Base-by-base conservation (phyloP, 1,140 invertebrate genomes). In the Manduca sexta region DNA sequence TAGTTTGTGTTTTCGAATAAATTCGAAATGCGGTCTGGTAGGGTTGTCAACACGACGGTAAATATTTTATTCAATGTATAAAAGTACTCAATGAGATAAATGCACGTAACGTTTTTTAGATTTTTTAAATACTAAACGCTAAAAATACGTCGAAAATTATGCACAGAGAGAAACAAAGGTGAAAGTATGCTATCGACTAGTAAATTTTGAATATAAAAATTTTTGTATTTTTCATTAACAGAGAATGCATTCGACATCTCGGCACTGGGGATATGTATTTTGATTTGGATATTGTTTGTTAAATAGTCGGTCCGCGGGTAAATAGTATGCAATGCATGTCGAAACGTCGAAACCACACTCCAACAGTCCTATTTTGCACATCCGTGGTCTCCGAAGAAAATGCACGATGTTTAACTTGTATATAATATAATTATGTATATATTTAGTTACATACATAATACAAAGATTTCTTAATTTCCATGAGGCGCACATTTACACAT, bases 351-450 rank as follows among this genome's bases (percentile, higher is more conserved):
- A 40, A 51, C 43, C 53, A 63, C 51, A 39, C 37, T 57, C 57
- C 49, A 2, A 26, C 21, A 26, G 38, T 53, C 30, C 66, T 76
- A 73, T 74, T 75, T 73, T 69, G 62, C 64, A 67, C 67, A 66
- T 61, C 54, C 26, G 61, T 81, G 77, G 76, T 82, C 72, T 76
- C 67, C 49, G 74, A 79, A 77, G 75, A 72, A 75, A 78, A 80
- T 68, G 74, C 78, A 80, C 67, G 81, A 82, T 17, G 11, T 74
- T 73, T 76, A 81, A 79, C 70, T 77, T 84, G 77, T 83, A 81
- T 84, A 84, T 83, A 84, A 83, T 81, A 84, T 83, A 57, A 49
- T 52, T 49, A 81, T 84, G 79, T 84, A 84, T 84, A 84, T 78
- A 30, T 81, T 82, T 68, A 81, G 67, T 81, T 82, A 81, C 75